phyloP scores from a whole-genome alignment of 1,140 invertebrate genomes.

The Drosophila arawakana region DNA sequence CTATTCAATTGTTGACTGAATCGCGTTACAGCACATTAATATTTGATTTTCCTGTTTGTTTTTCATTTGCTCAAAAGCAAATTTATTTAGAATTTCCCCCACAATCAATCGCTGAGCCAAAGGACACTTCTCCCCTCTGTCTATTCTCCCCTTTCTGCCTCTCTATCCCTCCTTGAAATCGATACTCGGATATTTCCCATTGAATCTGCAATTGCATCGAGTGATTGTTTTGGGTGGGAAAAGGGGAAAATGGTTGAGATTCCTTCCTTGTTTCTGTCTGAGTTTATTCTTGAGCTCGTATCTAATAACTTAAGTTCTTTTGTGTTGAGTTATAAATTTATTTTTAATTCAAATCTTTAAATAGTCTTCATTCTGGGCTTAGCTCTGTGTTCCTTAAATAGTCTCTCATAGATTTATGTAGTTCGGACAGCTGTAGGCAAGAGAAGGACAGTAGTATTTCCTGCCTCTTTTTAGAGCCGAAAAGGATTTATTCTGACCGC shows the following conservation, averaged over 20 bases:
- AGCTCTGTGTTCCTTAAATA: conserved; percentile 1
- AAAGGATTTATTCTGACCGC: conserved; percentile 54
- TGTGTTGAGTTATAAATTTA: conserved; percentile 45
- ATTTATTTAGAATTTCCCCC: conserved; percentile 59
- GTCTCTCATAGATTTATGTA: conserved; percentile 39
- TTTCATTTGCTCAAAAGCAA: conserved; percentile 74
- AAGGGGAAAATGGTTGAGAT: no score
- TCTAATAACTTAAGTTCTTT: background rate
- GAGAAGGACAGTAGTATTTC: conserved; percentile 3
- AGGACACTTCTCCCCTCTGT: conserved; percentile 14
- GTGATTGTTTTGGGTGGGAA: background rate
- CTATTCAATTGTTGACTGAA: conserved; percentile 27
- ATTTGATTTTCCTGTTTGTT: conserved; percentile 79
- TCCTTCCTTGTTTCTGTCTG: background rate
- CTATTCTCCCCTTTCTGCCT: background rate
- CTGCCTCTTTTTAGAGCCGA: conserved; percentile 24
- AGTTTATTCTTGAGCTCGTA: background rate
- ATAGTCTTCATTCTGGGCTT: background rate
- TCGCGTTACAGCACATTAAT: conserved; percentile 69
- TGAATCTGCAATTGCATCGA: conserved; percentile 35
- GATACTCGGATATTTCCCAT: conserved; percentile 47
- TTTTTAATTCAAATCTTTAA: conserved; percentile 44
- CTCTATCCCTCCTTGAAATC: conserved; percentile 42
- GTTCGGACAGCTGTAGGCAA: conserved; percentile 30
- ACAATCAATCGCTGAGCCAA: conserved; percentile 1